Evolutionary conservation across 2,113 vertebrate species (phyloP).

Genomic region (Isurus oxyrinchus): DNA sequence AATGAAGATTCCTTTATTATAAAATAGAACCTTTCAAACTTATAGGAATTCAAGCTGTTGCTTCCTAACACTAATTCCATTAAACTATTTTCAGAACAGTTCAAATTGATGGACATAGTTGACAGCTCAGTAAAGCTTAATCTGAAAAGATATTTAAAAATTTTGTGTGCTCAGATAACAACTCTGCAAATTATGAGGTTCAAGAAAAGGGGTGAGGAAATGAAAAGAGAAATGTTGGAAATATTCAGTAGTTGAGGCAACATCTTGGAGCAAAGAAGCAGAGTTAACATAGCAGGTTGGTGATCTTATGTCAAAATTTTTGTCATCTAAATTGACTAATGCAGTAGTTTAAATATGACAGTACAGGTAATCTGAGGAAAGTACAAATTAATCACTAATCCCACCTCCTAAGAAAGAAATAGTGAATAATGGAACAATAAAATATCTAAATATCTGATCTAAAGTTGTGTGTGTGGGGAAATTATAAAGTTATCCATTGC

Average conservation of each 20-base stretch:
- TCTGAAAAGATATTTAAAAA: background rate
- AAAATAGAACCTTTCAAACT: background rate
- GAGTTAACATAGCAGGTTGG: background rate
- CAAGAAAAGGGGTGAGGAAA: background rate
- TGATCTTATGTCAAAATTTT: background rate
- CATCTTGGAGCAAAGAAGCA: background rate
- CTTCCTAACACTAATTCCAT: background rate
- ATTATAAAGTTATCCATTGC: background rate
- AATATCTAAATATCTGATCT: background rate
- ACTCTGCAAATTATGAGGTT: too few relatives aligned
- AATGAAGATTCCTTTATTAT: too few relatives aligned
- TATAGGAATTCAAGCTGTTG: background rate
- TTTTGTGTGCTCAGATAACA: too few relatives aligned
- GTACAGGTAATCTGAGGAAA: background rate
- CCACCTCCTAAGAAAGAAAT: background rate
- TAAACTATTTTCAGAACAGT: background rate
- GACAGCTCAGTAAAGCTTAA: background rate
- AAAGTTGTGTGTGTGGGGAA: background rate
- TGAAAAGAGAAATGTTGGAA: too few relatives aligned
- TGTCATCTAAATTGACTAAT: background rate
- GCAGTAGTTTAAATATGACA: background rate
- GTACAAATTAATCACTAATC: background rate
- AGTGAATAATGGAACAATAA: background rate
- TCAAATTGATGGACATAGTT: background rate
- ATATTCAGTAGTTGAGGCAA: background rate